These are phyloP conservation scores for Phrynocephalus guinanensis DNA, from an alignment of 2,797 vertebrate species.

Conservation along the genomic window DNA sequence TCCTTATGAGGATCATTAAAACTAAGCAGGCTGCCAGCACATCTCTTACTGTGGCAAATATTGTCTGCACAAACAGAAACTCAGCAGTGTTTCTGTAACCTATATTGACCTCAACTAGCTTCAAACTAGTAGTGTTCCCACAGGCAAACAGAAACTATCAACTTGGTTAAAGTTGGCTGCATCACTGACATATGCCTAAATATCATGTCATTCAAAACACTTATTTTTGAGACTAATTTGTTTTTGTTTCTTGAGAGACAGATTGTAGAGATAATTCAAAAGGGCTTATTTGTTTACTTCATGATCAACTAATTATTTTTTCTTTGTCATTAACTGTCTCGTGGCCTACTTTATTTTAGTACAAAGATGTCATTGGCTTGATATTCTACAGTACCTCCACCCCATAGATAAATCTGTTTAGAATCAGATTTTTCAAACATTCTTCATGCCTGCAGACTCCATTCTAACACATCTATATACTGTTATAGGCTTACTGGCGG, in stretches of 20 bases:
- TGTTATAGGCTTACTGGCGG: not conserved
- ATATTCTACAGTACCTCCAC: not conserved
- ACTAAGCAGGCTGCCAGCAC: conserved; percentile 63
- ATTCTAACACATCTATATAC: not conserved
- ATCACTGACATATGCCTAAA: conserved; percentile 61
- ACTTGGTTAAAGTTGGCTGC: conserved; percentile 59
- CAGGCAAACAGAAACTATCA: conserved; percentile 49
- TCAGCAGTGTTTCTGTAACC: conserved; percentile 45
- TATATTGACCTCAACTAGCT: conserved; percentile 50
- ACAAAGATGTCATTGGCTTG: not conserved
- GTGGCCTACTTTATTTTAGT: conserved; percentile 2
- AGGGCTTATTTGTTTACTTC: conserved; percentile 1
- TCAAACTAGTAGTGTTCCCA: conserved; percentile 44
- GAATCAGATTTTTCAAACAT: not conserved
- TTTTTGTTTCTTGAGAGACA: conserved; percentile 25
- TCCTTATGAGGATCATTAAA: conserved; percentile 48
- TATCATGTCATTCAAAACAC: conserved; percentile 45
- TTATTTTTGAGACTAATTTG: not conserved
- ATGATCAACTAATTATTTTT: not conserved
- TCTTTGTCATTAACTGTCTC: not conserved
- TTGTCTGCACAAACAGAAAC: conserved; percentile 6
- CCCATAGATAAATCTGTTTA: not conserved
- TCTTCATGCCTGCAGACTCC: not conserved
- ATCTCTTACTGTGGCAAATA: conserved; percentile 57
- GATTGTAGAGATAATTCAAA: not conserved